Percentiles rank a stretch among this genome's conserved stretches.
Evolutionary conservation across 1,140 invertebrate genomes (phyloP).

Genomic region (roundworm (Caenorhabditis elegans)): WBcel235 BX284603.4:885501-886000

Average conservation of each 20-base stretch:
- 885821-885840: neutral
- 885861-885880: too few species aligned
- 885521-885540: neutral
- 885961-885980: too few species aligned
- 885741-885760: conserved; percentile 15
- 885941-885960: too few species aligned
- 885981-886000: too few species aligned
- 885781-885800: conserved; percentile 27
- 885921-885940: too few species aligned
- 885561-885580: neutral
- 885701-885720: conserved; percentile 37
- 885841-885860: too few species aligned
- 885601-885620: neutral
- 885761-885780: conserved; percentile 33
- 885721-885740: conserved; percentile 28
- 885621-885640: conserved; percentile 12
- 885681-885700: neutral
- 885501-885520: neutral
- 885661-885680: conserved; percentile 39
- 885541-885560: neutral
- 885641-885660: conserved; percentile 1
- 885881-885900: too few species aligned
- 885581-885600: conserved; percentile 5
- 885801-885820: conserved; percentile 26
- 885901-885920: too few species aligned